Evolutionary conservation across 2,797 vertebrate species (phyloP), one percentile per base, ranked within the genome.

Genomic region (Danio jaintianensis): DNA sequence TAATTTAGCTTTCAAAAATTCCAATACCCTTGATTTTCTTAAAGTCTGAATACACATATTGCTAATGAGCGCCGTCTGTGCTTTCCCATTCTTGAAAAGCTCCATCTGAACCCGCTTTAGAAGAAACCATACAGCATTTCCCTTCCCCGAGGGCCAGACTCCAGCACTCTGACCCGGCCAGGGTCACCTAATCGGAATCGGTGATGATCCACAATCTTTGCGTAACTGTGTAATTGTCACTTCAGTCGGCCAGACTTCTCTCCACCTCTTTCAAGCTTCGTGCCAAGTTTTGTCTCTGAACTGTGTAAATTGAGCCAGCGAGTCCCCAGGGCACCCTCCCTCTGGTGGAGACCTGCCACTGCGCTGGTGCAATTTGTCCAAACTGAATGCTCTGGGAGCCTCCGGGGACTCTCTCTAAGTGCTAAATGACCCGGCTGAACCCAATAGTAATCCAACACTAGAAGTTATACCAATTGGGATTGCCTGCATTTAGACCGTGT

Each of bases 301-400:
- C 89, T 90, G 82, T 85, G 87, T 88, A 92, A 94, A 93, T 93
- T 90, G 88, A 87, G 91, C 89, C 91, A 91, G 86, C 83, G 88
- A 92, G 90, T 80, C 85, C 84, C 80, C 84, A 77, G 90, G 90
- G 89, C 89, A 84, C 86, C 87, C 76, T 76, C 63, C 85, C 69
- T 87, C 85, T 78, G 63, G 85, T n/a, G 36, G 85, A 80, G 88
- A 88, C 88, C 89, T 90, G 88, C 89, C 71, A 88, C 89, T 84
- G 90, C 91, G 81, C 88, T 90, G 89, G 91, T 92, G 92, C 91
- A 93, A 93, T 93, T 93, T 94, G 92, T 92, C 88, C 90, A 89
- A 92, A 89, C 90, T 86, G 90, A 92, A 91, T 89, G 82, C 89
- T 83, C 85, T 90, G 5, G 1, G 47, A 77, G 75, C 76, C 92